Evolutionary conservation across 2,113 vertebrate genomes (phyloP), one percentile per base, ranked within the genome.

Genomic region (Poeciliopsis turrubarensis): DNA sequence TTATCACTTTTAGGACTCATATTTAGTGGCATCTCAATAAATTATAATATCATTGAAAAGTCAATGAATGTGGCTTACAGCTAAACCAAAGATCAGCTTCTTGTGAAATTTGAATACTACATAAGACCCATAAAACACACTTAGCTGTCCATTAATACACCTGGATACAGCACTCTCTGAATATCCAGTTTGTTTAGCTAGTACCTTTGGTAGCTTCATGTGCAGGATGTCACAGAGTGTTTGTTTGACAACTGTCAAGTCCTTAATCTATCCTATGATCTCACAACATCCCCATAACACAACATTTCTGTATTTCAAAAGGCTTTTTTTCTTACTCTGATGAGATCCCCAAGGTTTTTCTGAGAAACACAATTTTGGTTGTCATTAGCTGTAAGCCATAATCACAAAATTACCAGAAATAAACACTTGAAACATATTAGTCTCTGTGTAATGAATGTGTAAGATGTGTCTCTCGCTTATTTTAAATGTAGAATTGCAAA

Each of bases 1-100:
- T 68, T 25, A 66, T 44, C 32, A 26, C 37, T 70, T 74, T 74
- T 70, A 79, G 39, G 51, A 77, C 39, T 67, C 5, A 41, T 8
- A 54, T 54, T 47, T 47, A 47, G 44, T 17, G 44, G 44, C 44
- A 47, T 47, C 44, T 47, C 44, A 47, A 47, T 47, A 47, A 47
- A 47, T 47, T 47, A 47, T 6, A 47, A 47, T 47, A 17, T 47
- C 17, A 47, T 47, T 47, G 17, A 47, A 47, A 47, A 47, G 17
- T 47, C 19, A 19, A 47, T 47, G 17, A 47, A 47, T 57, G 25
- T n/a, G 51, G 51, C 51, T 57, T 57, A 57, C 51, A 57, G 19
- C 51, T n/a, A 57, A 57, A 25, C 51, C 22, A 25, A 17, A 57
- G 25, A 57, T n/a, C 19, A 57, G 51, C 51, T n/a, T 57, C 22